Conservation (phyloP, 2,113 vertebrate species). For the Rhinolophus sinicus region DNA sequence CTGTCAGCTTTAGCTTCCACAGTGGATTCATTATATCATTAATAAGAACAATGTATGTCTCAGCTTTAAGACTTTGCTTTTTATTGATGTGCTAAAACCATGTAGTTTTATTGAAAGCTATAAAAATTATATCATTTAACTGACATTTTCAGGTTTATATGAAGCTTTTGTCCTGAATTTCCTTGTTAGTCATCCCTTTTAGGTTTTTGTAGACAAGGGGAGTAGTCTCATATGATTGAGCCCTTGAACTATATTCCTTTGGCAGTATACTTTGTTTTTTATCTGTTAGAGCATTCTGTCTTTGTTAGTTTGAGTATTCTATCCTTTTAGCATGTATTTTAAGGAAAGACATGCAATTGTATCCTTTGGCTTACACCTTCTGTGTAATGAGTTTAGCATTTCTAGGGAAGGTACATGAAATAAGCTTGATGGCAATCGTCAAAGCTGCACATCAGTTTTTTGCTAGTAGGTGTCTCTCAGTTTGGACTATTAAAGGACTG, state of each 20-base stretch:
- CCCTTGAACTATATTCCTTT: background rate
- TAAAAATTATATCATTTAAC: slow-evolving; percentile 66
- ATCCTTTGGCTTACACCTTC: background rate
- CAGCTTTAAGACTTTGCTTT: slow-evolving; percentile 56
- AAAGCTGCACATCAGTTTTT: background rate
- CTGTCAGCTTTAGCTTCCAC: slow-evolving; percentile 26
- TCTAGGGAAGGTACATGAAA: slow-evolving; percentile 36
- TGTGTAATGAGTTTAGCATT: slow-evolving; percentile 36
- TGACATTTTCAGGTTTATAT: slow-evolving; percentile 57
- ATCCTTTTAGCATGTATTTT: slow-evolving; percentile 41
- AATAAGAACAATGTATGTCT: slow-evolving; percentile 51
- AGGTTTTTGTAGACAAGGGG: slow-evolving; percentile 39
- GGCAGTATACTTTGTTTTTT: background rate
- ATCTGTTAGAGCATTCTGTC: background rate
- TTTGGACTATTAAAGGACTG: slow-evolving; percentile 14
- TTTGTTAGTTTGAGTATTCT: slow-evolving; percentile 40
- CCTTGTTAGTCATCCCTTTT: slow-evolving; percentile 19
- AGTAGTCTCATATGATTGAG: background rate
- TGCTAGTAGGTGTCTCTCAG: background rate
- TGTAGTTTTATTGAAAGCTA: slow-evolving; percentile 54
- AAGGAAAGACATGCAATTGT: slow-evolving; percentile 31
- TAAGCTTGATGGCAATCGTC: background rate
- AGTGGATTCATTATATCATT: slow-evolving; percentile 61
- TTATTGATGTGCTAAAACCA: slow-evolving; percentile 61
- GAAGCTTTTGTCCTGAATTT: slow-evolving; percentile 38